Evolutionary conservation across 2,888 invertebrate species (phyloP).

Genomic region (Electrophaes corylata): DNA sequence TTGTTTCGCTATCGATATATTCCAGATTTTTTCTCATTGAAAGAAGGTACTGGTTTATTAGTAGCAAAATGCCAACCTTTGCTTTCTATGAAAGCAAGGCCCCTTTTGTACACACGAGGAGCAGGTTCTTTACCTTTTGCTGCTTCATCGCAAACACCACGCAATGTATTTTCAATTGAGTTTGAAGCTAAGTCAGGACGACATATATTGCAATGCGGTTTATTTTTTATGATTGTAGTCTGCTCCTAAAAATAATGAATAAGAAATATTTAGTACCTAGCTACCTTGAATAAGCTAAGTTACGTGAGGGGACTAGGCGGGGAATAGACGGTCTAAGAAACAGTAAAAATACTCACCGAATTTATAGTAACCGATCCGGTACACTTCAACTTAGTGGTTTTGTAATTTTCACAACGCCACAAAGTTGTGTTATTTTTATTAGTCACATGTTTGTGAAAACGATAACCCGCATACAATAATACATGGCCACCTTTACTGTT

Average conservation of each 20-base stretch:
- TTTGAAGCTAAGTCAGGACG: constrained; percentile 18
- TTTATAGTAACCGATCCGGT: constrained; percentile 19
- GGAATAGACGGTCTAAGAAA: constrained; percentile 14
- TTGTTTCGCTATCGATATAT: constrained; percentile 12
- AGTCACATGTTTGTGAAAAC: constrained; percentile 15
- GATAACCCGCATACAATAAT: constrained; percentile 7
- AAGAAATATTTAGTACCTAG: constrained; percentile 17
- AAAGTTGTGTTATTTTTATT: constrained; percentile 15
- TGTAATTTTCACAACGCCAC: constrained; percentile 16
- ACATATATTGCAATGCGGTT: constrained; percentile 18
- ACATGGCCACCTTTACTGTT: not conserved
- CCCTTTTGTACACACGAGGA: constrained; percentile 22
- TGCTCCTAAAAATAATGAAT: constrained; percentile 19
- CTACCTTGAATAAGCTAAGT: constrained; percentile 15
- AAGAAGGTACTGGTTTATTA: constrained; percentile 13
- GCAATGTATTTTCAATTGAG: constrained; percentile 19
- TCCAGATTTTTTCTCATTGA: constrained; percentile 9
- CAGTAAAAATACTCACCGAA: constrained; percentile 17
- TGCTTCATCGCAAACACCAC: constrained; percentile 18
- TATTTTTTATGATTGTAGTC: constrained; percentile 15
- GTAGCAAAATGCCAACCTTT: constrained; percentile 19
- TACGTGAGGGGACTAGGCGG: constrained; percentile 15
- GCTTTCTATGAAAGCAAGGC: constrained; percentile 21
- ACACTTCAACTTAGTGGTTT: constrained; percentile 15
- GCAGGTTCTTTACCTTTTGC: constrained; percentile 24